A percentile compares a stretch with the other conserved stretches of the same genome.
Evolutionary conservation across 1,140 invertebrate genomes (phyloP).

Genomic region (Zaprionus kolodkinae): DNA sequence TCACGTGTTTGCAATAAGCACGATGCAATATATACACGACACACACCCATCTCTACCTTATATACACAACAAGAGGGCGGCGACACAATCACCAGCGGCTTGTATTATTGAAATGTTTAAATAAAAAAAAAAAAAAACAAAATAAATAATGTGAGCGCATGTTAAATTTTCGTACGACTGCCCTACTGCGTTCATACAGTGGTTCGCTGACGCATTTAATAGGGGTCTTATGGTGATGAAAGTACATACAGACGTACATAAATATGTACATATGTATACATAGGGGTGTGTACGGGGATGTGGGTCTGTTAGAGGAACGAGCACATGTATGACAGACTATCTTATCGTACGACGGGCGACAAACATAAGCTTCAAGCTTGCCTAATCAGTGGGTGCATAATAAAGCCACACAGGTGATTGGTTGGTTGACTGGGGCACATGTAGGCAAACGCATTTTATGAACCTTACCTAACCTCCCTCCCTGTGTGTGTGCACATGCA

Average conservation of each 20-base stretch:
- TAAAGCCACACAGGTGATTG: constrained; percentile 43
- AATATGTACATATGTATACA: constrained; percentile 4
- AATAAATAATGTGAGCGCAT: constrained; percentile 61
- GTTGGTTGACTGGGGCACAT: constrained; percentile 12
- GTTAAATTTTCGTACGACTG: constrained; percentile 46
- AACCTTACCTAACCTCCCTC: constrained; percentile 36
- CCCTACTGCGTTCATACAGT: constrained; percentile 29
- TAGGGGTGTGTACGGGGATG: constrained; percentile 38
- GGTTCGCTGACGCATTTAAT: constrained; percentile 60
- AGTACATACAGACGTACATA: background rate
- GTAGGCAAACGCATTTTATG: constrained; percentile 10
- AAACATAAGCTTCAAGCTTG: constrained; percentile 48
- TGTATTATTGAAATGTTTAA: constrained; percentile 70
- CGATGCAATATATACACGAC: constrained; percentile 16
- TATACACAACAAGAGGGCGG: constrained; percentile 32
- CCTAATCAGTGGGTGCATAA: constrained; percentile 54
- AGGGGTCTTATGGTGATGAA: constrained; percentile 35
- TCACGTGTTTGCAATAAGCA: background rate
- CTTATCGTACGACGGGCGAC: constrained; percentile 43
- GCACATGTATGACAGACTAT: constrained; percentile 29
- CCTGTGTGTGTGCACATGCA: constrained; percentile 4
- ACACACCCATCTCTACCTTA: constrained; percentile 6
- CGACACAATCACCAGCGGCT: constrained; percentile 12
- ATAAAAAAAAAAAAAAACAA: constrained; percentile 70
- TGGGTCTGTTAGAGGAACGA: constrained; percentile 6